These are phyloP conservation scores for Phragmatobia fuliginosa DNA, from an alignment of 2,888 invertebrate species.

Conservation along the genomic window DNA sequence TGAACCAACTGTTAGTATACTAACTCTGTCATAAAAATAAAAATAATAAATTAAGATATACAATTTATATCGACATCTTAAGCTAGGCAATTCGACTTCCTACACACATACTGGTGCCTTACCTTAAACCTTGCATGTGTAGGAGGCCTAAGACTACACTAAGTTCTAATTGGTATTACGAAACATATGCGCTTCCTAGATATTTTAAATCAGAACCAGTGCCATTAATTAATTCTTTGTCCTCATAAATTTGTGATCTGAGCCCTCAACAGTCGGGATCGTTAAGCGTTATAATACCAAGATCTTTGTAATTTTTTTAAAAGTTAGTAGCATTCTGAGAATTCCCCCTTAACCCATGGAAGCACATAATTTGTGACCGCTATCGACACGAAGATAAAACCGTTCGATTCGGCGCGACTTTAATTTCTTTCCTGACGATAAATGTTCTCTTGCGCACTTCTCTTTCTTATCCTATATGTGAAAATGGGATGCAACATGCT, in stretches of 20 bases:
- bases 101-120: too few species aligned
- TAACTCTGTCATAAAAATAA: too few species aligned
- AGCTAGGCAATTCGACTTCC: too few species aligned
- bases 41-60: neutral
- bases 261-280: neutral
- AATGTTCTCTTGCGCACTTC: constrained; percentile 72
- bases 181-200: neutral
- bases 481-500: constrained; percentile 57
- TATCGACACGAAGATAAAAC: constrained; percentile 85
- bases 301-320: neutral
- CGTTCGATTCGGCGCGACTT: constrained; percentile 83
- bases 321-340: constrained; percentile 4
- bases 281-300: neutral
- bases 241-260: too few species aligned
- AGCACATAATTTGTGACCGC: constrained; percentile 86
- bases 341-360: constrained; percentile 66
- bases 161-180: neutral
- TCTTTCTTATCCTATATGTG: constrained; percentile 53
- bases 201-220: neutral
- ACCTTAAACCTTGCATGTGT: too few species aligned
- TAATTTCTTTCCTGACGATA: constrained; percentile 83
- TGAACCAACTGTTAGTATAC: too few species aligned
- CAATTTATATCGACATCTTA: too few species aligned
- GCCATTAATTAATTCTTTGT: too few species aligned
- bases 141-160: neutral